Conservation (phyloP, 2,888 invertebrate genomes). For the Meiosimyza decipiens region DNA sequence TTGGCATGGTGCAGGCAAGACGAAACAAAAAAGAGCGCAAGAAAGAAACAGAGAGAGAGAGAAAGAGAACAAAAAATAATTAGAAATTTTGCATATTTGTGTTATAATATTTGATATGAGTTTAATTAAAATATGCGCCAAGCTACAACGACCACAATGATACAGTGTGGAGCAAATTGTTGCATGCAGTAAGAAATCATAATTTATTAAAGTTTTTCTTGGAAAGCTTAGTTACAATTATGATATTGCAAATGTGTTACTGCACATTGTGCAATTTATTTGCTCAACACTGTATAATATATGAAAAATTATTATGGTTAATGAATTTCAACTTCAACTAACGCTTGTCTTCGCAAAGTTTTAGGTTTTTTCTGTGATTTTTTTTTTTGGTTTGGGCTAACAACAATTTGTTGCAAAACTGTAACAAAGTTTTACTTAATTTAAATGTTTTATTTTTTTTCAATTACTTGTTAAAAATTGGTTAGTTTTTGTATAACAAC, state of each 20-base stretch:
- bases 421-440: no score
- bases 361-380: slow-evolving; percentile 2
- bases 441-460: no score
- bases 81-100: slow-evolving; percentile 33
- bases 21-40: no score
- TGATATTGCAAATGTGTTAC: neutral
- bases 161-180: slow-evolving; percentile 11
- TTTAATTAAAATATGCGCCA: slow-evolving; percentile 18
- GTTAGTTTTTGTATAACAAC: slow-evolving; percentile 12
- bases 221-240: neutral
- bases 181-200: neutral
- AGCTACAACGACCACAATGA: neutral
- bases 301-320: neutral
- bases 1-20: neutral
- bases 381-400: neutral
- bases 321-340: neutral
- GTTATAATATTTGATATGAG: slow-evolving; percentile 16
- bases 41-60: slow-evolving; percentile 21
- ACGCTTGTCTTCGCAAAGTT: slow-evolving; percentile 26
- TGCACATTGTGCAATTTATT: neutral
- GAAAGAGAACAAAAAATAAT: slow-evolving; percentile 35
- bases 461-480: neutral
- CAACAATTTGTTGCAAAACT: no score
- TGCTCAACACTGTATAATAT: neutral
- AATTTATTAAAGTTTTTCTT: neutral